Evolutionary conservation across 2,888 invertebrate genomes (phyloP).

Genomic region (Limulus polyphemus): DNA sequence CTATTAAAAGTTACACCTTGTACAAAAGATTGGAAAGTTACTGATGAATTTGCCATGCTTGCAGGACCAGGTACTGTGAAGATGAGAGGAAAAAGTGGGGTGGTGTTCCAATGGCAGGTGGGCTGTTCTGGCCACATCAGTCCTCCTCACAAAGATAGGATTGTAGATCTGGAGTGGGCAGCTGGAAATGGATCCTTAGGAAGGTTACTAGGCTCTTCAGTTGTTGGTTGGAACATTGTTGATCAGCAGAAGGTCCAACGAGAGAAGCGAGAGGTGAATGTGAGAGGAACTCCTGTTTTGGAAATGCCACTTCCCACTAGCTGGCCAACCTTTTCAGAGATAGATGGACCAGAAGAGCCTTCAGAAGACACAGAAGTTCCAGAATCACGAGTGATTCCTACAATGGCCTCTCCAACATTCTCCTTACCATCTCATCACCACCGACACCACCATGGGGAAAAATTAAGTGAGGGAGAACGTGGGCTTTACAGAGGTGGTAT

Average conservation of each 20-base stretch:
- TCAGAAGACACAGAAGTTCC: conserved; percentile 29
- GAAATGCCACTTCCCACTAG: conserved; percentile 29
- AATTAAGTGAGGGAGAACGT: conserved; percentile 8
- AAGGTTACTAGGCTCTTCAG: conserved; percentile 52
- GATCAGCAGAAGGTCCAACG: conserved; percentile 33
- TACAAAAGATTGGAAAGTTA: conserved; percentile 13
- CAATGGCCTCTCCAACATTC: conserved; percentile 35
- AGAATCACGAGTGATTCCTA: conserved; percentile 33
- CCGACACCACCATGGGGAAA: conserved; percentile 18
- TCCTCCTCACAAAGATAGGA: conserved; percentile 50
- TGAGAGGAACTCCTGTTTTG: conserved; percentile 29
- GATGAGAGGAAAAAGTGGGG: conserved; percentile 12
- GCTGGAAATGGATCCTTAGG: conserved; percentile 58
- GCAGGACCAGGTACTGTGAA: conserved; percentile 27
- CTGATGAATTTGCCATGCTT: conserved; percentile 23
- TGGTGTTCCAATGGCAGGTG: conserved; percentile 39
- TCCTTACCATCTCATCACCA: conserved; percentile 14
- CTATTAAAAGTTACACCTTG: conserved; percentile 18
- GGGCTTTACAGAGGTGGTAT: conserved; percentile 11
- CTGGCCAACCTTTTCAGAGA: conserved; percentile 30
- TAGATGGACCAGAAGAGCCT: conserved; percentile 20
- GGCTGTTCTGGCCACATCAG: conserved; percentile 61
- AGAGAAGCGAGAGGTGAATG: conserved; percentile 17
- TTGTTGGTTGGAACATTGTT: conserved; percentile 57
- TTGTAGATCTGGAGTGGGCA: conserved; percentile 55